A percentile compares a stretch with the other conserved stretches of the same genome.
These are phyloP conservation scores for Musca domestica DNA, from an alignment of 1,140 invertebrate genomes.

Conservation along the genomic window DNA sequence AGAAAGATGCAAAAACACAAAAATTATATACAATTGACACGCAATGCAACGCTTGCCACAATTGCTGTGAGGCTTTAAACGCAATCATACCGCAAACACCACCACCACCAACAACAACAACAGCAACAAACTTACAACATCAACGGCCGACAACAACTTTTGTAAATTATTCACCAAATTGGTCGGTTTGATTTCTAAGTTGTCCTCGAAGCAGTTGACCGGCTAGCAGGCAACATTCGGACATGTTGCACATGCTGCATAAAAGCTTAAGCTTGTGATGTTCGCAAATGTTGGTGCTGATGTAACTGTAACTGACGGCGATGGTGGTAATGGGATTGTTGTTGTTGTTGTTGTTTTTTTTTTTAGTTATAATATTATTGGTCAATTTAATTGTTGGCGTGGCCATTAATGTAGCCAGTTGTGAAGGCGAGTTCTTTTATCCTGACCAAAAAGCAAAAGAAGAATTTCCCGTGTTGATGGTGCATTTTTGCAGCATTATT, in stretches of 20 bases:
- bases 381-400: constrained; percentile 19
- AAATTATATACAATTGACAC: constrained; percentile 21
- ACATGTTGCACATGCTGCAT: neutral
- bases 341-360: no score
- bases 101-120: neutral
- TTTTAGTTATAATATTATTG: neutral
- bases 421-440: neutral
- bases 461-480: neutral
- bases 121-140: neutral
- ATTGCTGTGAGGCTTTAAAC: constrained; percentile 2
- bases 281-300: neutral
- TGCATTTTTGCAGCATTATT: neutral
- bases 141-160: neutral
- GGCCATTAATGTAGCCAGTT: neutral
- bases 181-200: no score
- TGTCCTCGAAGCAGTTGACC: no score
- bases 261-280: constrained; percentile 18
- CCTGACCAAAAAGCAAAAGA: constrained; percentile 1
- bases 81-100: neutral
- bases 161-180: no score
- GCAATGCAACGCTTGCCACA: constrained; percentile 7
- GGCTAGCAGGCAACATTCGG: no score
- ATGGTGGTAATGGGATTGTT: no score
- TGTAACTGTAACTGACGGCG: no score
- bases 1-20: constrained; percentile 10